Conservation (phyloP, 2,113 vertebrate species). For the Varanus komodoensis region DNA sequence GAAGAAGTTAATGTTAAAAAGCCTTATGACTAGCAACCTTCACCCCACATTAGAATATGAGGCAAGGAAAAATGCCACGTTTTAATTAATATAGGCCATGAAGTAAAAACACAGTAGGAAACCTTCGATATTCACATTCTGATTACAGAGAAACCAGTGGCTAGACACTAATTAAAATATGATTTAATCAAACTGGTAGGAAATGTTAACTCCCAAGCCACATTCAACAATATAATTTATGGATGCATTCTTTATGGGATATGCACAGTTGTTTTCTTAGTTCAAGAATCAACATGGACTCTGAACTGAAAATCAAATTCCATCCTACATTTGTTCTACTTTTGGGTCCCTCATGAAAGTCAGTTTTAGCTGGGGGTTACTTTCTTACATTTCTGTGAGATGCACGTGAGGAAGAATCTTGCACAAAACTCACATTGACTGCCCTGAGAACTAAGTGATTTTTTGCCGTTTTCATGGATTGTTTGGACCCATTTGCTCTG, state of each 20-base stretch:
- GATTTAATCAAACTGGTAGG: neutral
- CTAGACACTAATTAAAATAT: neutral
- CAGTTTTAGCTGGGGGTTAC: too few relatives aligned
- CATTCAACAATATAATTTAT: neutral
- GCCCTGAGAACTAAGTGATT: too few relatives aligned
- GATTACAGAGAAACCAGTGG: neutral
- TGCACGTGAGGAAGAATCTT: too few relatives aligned
- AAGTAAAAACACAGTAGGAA: neutral
- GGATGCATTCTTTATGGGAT: constrained; percentile 11
- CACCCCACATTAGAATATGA: too few relatives aligned
- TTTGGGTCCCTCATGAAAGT: too few relatives aligned
- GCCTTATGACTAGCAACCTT: too few relatives aligned
- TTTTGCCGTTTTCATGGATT: neutral
- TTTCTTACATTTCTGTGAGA: too few relatives aligned
- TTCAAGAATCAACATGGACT: neutral
- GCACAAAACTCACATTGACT: too few relatives aligned
- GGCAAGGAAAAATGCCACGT: too few relatives aligned
- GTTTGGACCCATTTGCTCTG: neutral
- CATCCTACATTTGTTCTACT: too few relatives aligned
- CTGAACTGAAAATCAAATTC: neutral
- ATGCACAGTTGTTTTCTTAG: constrained; percentile 16
- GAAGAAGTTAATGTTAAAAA: too few relatives aligned
- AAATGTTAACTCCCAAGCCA: neutral
- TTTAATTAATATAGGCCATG: too few relatives aligned
- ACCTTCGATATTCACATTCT: neutral